Conservation (phyloP, 30 jellyfish, hydroid and myxozoan genomes). For the Pseudorhiza aurosa region DNA sequence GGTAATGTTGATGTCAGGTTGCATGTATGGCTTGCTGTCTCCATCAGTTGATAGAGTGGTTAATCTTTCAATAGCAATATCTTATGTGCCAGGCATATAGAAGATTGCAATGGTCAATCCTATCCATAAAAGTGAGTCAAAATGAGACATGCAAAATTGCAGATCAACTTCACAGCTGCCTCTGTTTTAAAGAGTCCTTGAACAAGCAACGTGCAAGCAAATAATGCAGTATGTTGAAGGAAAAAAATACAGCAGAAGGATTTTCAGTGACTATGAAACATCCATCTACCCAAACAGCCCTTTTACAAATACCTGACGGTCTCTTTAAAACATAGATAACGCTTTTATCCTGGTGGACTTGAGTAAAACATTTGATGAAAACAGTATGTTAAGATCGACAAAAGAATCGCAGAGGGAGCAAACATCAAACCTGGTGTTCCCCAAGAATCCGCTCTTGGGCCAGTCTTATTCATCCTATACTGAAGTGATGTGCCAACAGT, state of each 20-base stretch:
- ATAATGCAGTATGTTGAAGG: conserved; percentile 27
- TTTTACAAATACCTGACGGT: conserved; percentile 31
- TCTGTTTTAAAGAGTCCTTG: conserved; percentile 31
- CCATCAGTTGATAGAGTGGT: conserved; percentile 6
- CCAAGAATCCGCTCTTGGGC: conserved; percentile 34
- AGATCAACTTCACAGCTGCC: conserved; percentile 49
- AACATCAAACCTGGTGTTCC: conserved; percentile 39
- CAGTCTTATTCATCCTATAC: conserved; percentile 24
- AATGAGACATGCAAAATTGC: conserved; percentile 18
- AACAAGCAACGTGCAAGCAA: conserved; percentile 38
- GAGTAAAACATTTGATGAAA: conserved; percentile 34
- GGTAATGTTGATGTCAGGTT: conserved; percentile 11
- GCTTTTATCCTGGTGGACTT: conserved; percentile 51
- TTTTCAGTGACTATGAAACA: conserved; percentile 33
- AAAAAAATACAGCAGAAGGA: conserved; percentile 39
- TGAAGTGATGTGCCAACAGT: conserved; percentile 28
- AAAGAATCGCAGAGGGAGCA: conserved; percentile 38
- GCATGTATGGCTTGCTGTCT: neutral
- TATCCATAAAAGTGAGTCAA: conserved; percentile 15
- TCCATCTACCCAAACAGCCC: conserved; percentile 52
- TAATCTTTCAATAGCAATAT: conserved; percentile 25
- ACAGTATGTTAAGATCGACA: conserved; percentile 9
- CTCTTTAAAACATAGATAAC: conserved; percentile 45
- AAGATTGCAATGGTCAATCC: conserved; percentile 49
- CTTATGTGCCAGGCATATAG: conserved; percentile 38